Base-by-base conservation (phyloP, 2,797 vertebrate genomes). In the Chrysocyon brachyurus region DNA sequence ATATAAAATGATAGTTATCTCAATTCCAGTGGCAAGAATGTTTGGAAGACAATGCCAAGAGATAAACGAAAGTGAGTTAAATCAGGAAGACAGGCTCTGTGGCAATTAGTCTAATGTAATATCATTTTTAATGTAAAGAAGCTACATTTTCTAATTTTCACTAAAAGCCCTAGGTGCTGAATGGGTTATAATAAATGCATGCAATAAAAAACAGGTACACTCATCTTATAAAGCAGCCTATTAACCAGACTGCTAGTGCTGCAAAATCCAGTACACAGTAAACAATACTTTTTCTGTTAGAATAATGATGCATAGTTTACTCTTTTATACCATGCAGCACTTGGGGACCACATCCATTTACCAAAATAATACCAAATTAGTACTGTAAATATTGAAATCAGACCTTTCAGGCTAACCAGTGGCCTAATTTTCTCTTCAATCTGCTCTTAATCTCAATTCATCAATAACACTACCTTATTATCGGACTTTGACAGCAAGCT, bases 371-470 rank as follows among this genome's bases (percentile, higher is more conserved):
- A 98, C 98, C 98, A 98, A 99, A 99, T 99, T 99, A 99, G 99
- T 99, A 99, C 98, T 99, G 99, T 99, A 99, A 99, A 99, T 99
- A 99, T 99, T 99, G 99, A 99, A 99, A 99, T 99, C 99, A 99
- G 99, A 99, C 98, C 98, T 99, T 99, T 99, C 99, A 99, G 98
- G 98, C 98, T 99, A 99, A 99, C 98, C 99, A 98, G 98, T 99
- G 99, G 98, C 99, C 99, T 99, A 99, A 99, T 99, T 99, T 99
- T 99, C 99, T 99, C 99, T 99, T 99, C 99, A 99, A 99, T 99
- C 99, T 99, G 99, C 98, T 99, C 99, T 99, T 99, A 99, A 99
- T 99, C 99, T 99, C 99, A 99, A 99, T 99, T 99, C 99, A 99
- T 99, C 99, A 99, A 99, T 99, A 99, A 99, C 98, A 91, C 98